Evolutionary conservation across 2,113 vertebrate species (phyloP).

Genomic region (Bos javanicus): DNA sequence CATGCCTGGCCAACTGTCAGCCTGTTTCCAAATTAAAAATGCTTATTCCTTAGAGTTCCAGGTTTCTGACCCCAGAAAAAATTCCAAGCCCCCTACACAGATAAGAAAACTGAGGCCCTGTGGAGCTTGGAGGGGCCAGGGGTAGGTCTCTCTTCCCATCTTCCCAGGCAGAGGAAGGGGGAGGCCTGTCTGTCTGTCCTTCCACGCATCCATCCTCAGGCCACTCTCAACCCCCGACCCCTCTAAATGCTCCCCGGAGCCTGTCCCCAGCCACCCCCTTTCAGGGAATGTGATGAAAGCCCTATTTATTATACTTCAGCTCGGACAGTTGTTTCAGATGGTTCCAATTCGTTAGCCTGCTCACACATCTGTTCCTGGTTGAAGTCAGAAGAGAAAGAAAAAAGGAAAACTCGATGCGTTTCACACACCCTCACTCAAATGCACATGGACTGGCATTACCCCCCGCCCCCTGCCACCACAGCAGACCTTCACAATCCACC

Average conservation of each 20-base stretch:
- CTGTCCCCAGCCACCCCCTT: conserved; percentile 80
- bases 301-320: conserved; percentile 92
- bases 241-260: conserved; percentile 75
- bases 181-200: conserved; percentile 53
- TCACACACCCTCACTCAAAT: conserved; percentile 50
- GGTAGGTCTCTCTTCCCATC: background rate
- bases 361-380: conserved; percentile 94
- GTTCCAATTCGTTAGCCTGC: conserved; percentile 90
- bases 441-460: background rate
- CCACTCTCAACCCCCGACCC: conserved; percentile 57
- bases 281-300: conserved; percentile 88
- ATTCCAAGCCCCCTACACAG: background rate
- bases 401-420: conserved; percentile 57
- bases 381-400: conserved; percentile 79
- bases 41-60: background rate
- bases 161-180: background rate
- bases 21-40: background rate
- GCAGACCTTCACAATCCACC: rapidly evolving
- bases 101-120: background rate
- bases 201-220: conserved; percentile 25
- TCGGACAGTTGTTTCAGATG: conserved; percentile 95
- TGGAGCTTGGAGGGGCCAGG: background rate
- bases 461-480: background rate
- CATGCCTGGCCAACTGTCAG: background rate
- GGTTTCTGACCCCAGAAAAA: background rate